These are phyloP conservation scores for Pangasius krempfi DNA, from an alignment of 2,797 vertebrate genomes.

Conservation along the genomic window DNA sequence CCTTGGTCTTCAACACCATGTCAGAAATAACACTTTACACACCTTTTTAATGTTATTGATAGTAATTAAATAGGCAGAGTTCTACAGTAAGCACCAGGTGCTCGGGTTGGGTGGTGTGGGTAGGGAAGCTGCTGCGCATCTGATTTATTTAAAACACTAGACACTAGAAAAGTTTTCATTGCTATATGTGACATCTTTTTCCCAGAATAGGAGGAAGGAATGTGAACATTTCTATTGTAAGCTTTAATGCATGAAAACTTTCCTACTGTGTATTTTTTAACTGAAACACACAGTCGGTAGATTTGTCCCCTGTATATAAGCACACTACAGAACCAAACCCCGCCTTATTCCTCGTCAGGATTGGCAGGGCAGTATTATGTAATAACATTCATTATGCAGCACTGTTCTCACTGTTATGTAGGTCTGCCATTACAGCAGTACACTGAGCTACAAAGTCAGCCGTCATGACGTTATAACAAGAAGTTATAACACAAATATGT, in stretches of 20 bases:
- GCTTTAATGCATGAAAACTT: neutral
- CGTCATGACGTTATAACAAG: neutral
- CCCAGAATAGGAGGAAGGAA: neutral
- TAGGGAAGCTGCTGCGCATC: neutral
- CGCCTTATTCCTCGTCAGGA: neutral
- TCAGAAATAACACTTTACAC: too few relatives aligned
- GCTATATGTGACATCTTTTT: neutral
- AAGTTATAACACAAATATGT: neutral
- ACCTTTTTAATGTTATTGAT: neutral
- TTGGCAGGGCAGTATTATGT: neutral
- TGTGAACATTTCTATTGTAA: neutral
- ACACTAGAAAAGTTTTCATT: neutral
- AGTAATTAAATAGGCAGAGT: neutral
- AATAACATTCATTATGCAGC: neutral
- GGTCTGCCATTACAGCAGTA: neutral
- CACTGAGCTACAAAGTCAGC: neutral
- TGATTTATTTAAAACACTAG: neutral
- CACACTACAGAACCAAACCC: neutral
- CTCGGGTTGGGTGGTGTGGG: neutral
- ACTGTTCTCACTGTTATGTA: neutral
- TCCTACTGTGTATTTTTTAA: neutral
- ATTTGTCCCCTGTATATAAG: neutral
- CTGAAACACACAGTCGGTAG: neutral
- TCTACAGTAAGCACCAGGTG: neutral
- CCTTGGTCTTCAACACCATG: too few relatives aligned